These are phyloP conservation scores for Drosophila jambulina DNA, from an alignment of 1,140 invertebrate genomes.

Conservation along the genomic window DNA sequence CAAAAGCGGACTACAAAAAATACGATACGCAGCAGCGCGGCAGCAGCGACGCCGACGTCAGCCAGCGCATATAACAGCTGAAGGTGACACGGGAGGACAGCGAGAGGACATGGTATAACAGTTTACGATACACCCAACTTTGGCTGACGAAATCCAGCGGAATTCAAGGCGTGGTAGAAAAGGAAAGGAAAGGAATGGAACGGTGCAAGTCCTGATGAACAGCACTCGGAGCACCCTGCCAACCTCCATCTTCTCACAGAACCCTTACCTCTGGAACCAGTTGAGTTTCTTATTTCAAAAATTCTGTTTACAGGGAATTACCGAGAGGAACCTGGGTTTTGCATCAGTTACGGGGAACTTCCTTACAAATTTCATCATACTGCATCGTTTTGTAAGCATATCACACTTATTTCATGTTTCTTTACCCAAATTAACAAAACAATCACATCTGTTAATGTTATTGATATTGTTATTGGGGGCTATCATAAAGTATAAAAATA, in stretches of 20 bases:
- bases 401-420: background rate
- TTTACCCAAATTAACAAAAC: background rate
- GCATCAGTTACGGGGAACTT: conserved; percentile 1
- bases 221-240: background rate
- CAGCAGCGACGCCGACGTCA: conserved; percentile 1
- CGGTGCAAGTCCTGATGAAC: conserved; percentile 4
- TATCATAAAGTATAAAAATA: background rate
- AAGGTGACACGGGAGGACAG: conserved; percentile 59
- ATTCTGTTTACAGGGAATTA: conserved; percentile 5
- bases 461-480: background rate
- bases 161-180: conserved; percentile 41
- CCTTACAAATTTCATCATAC: background rate
- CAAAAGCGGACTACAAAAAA: conserved; percentile 41
- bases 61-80: conserved; percentile 42
- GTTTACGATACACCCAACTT: conserved; percentile 14
- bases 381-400: no score
- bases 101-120: conserved; percentile 43
- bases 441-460: background rate
- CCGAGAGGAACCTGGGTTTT: conserved; percentile 2
- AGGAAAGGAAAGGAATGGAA: conserved; percentile 14
- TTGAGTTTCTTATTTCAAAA: conserved; percentile 4
- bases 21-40: conserved; percentile 4
- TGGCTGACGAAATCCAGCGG: conserved; percentile 36
- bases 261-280: conserved; percentile 25
- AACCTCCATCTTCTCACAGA: background rate